A percentile compares a stretch with the other conserved stretches of the same genome.
phyloP scores from a whole-genome alignment of 2,113 vertebrate genomes.

The Brienomyrus brachyistius region DNA sequence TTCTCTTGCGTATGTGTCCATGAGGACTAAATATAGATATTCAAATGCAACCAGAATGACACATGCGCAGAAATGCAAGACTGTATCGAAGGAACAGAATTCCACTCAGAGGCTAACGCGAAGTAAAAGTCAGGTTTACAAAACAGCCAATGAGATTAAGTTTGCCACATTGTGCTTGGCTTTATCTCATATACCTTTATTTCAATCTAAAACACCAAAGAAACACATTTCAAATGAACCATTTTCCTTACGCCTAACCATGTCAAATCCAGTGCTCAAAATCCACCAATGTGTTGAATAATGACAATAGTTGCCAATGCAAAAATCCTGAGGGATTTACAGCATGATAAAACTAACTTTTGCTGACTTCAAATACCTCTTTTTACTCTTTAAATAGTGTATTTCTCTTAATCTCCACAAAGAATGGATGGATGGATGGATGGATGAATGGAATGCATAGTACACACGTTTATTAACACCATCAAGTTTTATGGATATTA shows the following conservation, averaged over 20 bases:
- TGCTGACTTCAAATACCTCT: neutral
- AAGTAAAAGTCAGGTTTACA: constrained; percentile 23
- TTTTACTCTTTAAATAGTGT: neutral
- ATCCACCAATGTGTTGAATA: neutral
- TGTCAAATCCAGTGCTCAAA: neutral
- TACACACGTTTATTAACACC: neutral
- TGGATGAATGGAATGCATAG: neutral
- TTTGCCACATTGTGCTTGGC: neutral
- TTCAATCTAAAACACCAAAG: neutral
- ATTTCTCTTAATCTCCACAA: neutral
- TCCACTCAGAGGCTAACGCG: constrained; percentile 30
- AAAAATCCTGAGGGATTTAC: neutral
- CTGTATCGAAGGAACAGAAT: constrained; percentile 43
- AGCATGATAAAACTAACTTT: neutral
- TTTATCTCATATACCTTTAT: neutral
- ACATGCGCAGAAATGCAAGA: constrained; percentile 40
- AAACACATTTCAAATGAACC: neutral
- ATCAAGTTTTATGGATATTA: neutral
- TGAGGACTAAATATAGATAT: constrained; percentile 59
- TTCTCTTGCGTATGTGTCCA: constrained; percentile 46
- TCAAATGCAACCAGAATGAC: constrained; percentile 49
- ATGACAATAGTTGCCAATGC: neutral
- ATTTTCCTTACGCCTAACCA: neutral
- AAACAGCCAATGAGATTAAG: neutral
- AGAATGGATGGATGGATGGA: neutral